A percentile compares a stretch with the other conserved stretches of the same genome.
Conservation (phyloP, 2,888 invertebrate species). For the Scaptomyza flava region DNA sequence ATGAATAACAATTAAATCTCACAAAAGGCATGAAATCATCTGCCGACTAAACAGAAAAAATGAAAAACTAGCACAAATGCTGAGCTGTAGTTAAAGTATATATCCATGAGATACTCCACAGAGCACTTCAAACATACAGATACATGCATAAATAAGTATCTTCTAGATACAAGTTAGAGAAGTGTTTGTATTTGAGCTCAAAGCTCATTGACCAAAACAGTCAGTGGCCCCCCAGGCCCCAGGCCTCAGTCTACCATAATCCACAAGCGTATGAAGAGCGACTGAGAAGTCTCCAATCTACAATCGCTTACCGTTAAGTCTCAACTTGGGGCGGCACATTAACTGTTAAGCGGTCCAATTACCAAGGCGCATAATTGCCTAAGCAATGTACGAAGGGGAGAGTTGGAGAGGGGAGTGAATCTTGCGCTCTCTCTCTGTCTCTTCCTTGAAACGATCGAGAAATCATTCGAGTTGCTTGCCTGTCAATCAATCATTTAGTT, state of each 20-base stretch:
- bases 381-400: not conserved
- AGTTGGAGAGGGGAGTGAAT: not conserved
- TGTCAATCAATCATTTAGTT: constrained; percentile 57
- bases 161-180: constrained; percentile 11
- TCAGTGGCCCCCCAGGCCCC: constrained; percentile 40
- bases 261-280: too few species aligned
- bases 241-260: too few species aligned
- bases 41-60: constrained; percentile 52
- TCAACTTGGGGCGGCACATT: constrained; percentile 73
- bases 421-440: not conserved
- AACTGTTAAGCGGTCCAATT: constrained; percentile 78
- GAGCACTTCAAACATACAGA: not conserved
- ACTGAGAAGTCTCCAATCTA: constrained; percentile 21
- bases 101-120: constrained; percentile 63
- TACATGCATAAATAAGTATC: not conserved
- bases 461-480: constrained; percentile 42
- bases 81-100: constrained; percentile 49
- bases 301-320: constrained; percentile 68
- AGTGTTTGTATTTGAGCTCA: constrained; percentile 39
- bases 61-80: constrained; percentile 68
- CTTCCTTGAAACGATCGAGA: constrained; percentile 12
- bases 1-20: constrained; percentile 79
- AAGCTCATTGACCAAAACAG: constrained; percentile 77
- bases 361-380: constrained; percentile 69
- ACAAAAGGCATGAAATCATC: constrained; percentile 78